Percentiles rank a stretch among this genome's conserved stretches.
Evolutionary conservation across 30 jellyfish, hydroid and myxozoan genomes (phyloP).

Genomic region (Chironex yamaguchii): DNA sequence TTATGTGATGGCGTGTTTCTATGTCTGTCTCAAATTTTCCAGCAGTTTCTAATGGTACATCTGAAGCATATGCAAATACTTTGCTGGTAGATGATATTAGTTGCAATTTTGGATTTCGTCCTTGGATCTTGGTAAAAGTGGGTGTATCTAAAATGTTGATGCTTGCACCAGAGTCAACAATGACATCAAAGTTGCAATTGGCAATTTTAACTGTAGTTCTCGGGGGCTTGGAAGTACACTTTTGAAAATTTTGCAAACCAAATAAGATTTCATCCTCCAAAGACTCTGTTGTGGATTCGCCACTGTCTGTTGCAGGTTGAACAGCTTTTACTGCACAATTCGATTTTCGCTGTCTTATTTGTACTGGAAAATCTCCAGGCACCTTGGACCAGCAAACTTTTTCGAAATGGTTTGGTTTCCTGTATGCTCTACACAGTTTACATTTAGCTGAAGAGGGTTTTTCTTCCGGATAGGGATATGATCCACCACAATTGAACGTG

Average conservation of each 20-base stretch:
- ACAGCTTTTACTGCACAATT: background rate
- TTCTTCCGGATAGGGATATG: background rate
- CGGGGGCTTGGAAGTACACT: background rate
- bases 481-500: background rate
- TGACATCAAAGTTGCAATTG: background rate
- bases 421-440: background rate
- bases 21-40: slow-evolving; percentile 1
- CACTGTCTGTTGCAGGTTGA: background rate
- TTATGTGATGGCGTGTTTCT: background rate
- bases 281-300: background rate
- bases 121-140: background rate
- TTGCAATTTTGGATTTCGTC: too few relatives aligned
- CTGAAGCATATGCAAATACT: too few relatives aligned
- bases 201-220: background rate
- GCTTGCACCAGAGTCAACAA: slow-evolving; percentile 6
- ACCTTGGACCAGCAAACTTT: slow-evolving; percentile 1
- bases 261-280: background rate
- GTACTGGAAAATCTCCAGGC: background rate
- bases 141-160: background rate
- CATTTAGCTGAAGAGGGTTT: background rate
- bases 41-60: background rate
- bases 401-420: background rate
- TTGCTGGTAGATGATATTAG: too few relatives aligned
- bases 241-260: background rate
- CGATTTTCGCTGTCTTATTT: background rate